These are phyloP conservation scores for Scaptomyza parva DNA, from an alignment of 2,888 invertebrate species.

Conservation along the genomic window DNA sequence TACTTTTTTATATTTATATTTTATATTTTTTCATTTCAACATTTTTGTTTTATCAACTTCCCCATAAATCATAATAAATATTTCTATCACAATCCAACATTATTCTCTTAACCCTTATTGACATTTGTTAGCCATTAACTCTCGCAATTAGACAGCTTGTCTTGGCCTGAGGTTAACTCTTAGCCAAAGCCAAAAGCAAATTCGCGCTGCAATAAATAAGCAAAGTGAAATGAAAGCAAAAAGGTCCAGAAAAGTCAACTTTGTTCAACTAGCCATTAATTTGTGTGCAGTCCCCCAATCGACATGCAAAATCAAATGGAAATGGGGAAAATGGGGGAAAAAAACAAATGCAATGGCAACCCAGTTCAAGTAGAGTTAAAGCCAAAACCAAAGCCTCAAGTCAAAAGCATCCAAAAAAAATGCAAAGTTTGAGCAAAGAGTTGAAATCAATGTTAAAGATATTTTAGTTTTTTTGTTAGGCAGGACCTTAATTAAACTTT, in stretches of 20 bases:
- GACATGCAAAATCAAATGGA: constrained; percentile 64
- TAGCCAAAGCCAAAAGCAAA: constrained; percentile 3
- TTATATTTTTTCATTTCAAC: too few species aligned
- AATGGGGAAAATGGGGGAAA: constrained; percentile 7
- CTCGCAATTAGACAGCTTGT: constrained; percentile 56
- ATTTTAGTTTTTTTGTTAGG: constrained; percentile 22
- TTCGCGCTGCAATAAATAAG: constrained; percentile 15
- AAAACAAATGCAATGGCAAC: too few species aligned
- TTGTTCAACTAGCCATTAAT: constrained; percentile 58
- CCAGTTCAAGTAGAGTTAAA: neutral
- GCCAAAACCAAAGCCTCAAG: neutral
- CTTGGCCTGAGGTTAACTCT: constrained; percentile 16
- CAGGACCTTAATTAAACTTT: constrained; percentile 69
- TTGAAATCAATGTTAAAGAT: constrained; percentile 26
- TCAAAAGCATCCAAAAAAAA: constrained; percentile 6
- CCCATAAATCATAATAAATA: constrained; percentile 31
- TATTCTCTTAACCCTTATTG: constrained; percentile 1
- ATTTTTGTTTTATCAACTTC: constrained; percentile 10
- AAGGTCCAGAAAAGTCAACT: constrained; percentile 44
- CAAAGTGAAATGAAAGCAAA: constrained; percentile 27
- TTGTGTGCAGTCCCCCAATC: constrained; percentile 58
- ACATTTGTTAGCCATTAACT: constrained; percentile 37
- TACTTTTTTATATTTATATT: too few species aligned
- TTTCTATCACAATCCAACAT: too few species aligned
- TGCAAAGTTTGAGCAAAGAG: constrained; percentile 16